Evolutionary conservation across 2,888 invertebrate genomes (phyloP).

Genomic region (Drosophila austrosaltans): DNA sequence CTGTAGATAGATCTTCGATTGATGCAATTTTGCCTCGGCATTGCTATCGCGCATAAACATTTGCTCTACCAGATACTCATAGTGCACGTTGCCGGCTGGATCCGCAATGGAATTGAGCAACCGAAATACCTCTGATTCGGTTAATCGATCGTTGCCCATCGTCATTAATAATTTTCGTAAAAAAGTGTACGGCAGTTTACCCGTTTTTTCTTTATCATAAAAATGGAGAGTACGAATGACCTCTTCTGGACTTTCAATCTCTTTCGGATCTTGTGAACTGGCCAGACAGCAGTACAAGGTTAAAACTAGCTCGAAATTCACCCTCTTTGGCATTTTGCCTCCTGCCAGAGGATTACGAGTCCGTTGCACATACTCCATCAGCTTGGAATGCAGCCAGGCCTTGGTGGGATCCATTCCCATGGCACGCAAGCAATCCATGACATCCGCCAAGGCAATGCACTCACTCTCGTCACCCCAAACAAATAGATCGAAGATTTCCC

Average conservation of each 20-base stretch:
- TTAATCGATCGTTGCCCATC: conserved; percentile 27
- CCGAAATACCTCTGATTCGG: conserved; percentile 22
- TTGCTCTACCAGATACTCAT: conserved; percentile 18
- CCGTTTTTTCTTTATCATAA: conserved; percentile 1
- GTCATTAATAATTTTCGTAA: conserved; percentile 29
- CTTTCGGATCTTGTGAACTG: not conserved
- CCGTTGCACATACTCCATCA: conserved; percentile 21
- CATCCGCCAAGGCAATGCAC: conserved; percentile 23
- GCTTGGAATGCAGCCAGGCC: conserved; percentile 1
- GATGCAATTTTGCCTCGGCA: not conserved
- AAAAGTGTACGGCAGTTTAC: conserved; percentile 19
- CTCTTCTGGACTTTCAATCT: not conserved
- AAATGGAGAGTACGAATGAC: conserved; percentile 8
- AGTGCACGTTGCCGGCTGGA: conserved; percentile 27
- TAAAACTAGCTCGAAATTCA: conserved; percentile 30
- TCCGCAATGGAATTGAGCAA: conserved; percentile 18
- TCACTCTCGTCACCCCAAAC: not conserved
- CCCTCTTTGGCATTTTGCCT: not conserved
- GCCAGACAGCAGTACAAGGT: conserved; percentile 26
- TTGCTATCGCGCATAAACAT: conserved; percentile 10
- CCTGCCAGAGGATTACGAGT: conserved; percentile 1
- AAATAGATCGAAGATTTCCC: conserved; percentile 29
- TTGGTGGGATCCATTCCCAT: conserved; percentile 31
- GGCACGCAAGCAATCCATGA: conserved; percentile 33
- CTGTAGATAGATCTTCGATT: conserved; percentile 24